Base-by-base conservation (phyloP, 2,113 vertebrate genomes). In the Oreochromis aureus region DNA sequence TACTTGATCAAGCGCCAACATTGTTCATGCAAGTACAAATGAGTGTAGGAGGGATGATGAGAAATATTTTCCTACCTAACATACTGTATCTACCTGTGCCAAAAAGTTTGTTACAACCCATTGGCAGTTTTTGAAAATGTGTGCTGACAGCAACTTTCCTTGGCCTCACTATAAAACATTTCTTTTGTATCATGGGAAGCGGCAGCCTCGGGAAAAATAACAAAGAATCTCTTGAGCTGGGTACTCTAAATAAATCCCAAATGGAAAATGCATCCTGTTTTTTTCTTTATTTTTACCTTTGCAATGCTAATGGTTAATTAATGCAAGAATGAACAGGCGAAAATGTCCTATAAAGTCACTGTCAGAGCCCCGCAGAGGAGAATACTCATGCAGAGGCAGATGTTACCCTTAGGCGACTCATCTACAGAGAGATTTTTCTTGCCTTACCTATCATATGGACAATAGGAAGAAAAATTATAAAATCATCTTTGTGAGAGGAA, bases 271-370 rank as follows among this genome's bases (percentile, higher is more conserved):
- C 58, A 56, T 91, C 86, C 86, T 82, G 51, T 86, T 90, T 39
- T 81, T 34, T 51, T 82, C 59, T 81, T 48, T 86, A 85, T 78
- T 87, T 83, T 81, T 83, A 90, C 80, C 79, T 82, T 80, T 51
- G 83, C 6, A 10, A 88, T 91, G 86, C 81, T 93, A 91, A 94
- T 92, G 86, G 91, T 59, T 95, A 93, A 94, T 94, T 95, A 96
- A 95, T 94, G 87, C 58, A 85, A 78, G 66, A 82, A 27, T 56
- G 87, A 83, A 78, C 27, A 84, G 88, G 86, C 86, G 84, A 91
- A 82, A 78, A 87, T 80, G 69, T 93, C 81, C 61, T 85, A 86
- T 90, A 54, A 86, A 90, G 81, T 84, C 89, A 86, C 81, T 86
- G 85, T 91, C 89, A 84, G 71, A 83, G 87, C 79, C 78, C 84